Base-by-base conservation (phyloP, 1,140 invertebrate species). In the Cotesia vestalis region DNA sequence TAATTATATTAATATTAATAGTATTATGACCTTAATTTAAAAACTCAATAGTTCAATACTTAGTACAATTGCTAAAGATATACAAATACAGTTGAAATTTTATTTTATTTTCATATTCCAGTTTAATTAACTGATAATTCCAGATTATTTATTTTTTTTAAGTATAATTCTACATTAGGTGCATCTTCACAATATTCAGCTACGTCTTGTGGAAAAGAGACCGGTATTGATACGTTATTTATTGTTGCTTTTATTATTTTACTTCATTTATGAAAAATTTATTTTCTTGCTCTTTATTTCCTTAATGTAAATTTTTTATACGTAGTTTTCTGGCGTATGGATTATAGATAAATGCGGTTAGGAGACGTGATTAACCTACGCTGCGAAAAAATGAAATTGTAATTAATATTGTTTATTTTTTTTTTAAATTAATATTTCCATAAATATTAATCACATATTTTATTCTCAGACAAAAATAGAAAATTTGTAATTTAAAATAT, bases 41-140 rank as follows among this genome's bases (percentile, higher is more conserved):
- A 81, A 83, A 84, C 79, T 76, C 76, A 79, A 57, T 81, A 84
- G 82, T 82, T 84, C 78, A 82, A 83, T 85, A 79, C 78, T 85
- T 84, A 80, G 69, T 81, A 75, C 78, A 85, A 81, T 80, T 20
- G 79, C 80, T 83, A 86, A 82, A 84, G 81, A 80, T 81, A 85
- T 86, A 86, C 81, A 86, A 85, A 86, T 85, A 85, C 78, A 86
- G 83, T 78, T 80, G 75, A 86, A 84, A 51, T 69, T 63, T 53
- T 46, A 46, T 64, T 40, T 51, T 51, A 51, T 14, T 52, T 83
- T 84, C 83, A 84, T 83, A 80, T 83, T 84, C 79, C 17, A 73
- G 82, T 78, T 59, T 34, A 35, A 34, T 52, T 68, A 72, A 60
- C 53, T 64, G 46, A 64, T 67, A 69, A 63, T 67, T 67, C 57